Evolutionary conservation across 2,888 invertebrate species (phyloP), one percentile per base, ranked within the genome.

Genomic region (Amaurobius ferox): DNA sequence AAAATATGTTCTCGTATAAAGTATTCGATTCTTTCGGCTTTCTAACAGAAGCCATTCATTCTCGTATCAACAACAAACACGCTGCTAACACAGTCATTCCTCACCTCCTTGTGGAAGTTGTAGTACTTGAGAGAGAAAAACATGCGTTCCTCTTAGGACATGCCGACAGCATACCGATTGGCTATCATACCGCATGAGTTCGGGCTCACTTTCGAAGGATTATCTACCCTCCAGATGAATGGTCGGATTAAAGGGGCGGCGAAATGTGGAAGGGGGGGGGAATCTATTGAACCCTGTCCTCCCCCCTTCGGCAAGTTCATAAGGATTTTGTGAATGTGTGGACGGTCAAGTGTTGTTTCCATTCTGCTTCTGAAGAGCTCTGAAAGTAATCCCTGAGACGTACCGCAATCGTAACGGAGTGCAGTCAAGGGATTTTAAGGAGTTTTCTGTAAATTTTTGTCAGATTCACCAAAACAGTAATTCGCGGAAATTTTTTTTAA

Each of bases 261-360:
- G 19, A 1, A 11, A 55, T 19, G 23, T 19, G 55, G 55, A 23
- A 35, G 19, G 7, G 55, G 19, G 19, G 13, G 23, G 23, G 55
- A 1, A n/a, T 55, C 11, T 55, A 55, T 55, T 23, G 23, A 23
- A 16, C 35, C 30, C 39, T 32, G 3, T 55, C 29, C n/a, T 7
- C 48, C 55, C 67, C 23, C 28, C 35, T 64, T 73, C 80, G 80
- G 80, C 80, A 55, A 80, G 73, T 80, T 80, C 73, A 80, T 35
- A 80, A 35, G 67, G 79, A 80, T 73, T 80, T 26, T 66, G 61
- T 67, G 80, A 80, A 80, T 80, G 73, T 80, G 19, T 16, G 55
- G 55, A 55, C 55, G 55, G 23, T 55, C 55, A 55, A 55, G 55
- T 55, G 55, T 55, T 55, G 55, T 55, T 55, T 55, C 55, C 55